These are phyloP conservation scores for Lutraria rhynchaena DNA, from an alignment of 1,140 invertebrate species.

Conservation along the genomic window DNA sequence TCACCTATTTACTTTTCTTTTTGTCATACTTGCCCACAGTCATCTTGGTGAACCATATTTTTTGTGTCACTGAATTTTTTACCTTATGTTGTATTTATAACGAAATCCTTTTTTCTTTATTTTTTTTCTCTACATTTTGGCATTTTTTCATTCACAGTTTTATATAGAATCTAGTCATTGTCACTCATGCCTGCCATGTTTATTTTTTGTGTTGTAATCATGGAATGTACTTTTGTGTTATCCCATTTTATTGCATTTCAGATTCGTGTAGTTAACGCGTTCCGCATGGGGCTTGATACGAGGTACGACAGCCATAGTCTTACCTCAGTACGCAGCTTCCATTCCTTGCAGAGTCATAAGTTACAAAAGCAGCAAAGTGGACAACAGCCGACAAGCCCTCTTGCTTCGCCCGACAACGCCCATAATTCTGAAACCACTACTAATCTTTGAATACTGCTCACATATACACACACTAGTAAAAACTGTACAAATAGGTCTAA, in stretches of 20 bases:
- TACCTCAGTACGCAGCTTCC: slow-evolving; percentile 80
- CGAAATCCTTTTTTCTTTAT: slow-evolving; percentile 42
- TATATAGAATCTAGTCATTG: slow-evolving; percentile 33
- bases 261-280: slow-evolving; percentile 99
- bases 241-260: slow-evolving; percentile 83
- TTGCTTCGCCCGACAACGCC: slow-evolving; percentile 32
- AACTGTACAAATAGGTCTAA: no score
- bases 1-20: no score
- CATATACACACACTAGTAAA: no score
- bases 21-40: slow-evolving; percentile 26
- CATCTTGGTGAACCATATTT: slow-evolving; percentile 11
- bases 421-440: slow-evolving; percentile 34
- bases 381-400: slow-evolving; percentile 39
- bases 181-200: slow-evolving; percentile 47
- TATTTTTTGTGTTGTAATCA: slow-evolving; percentile 56
- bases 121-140: slow-evolving; percentile 22
- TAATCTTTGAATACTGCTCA: slow-evolving; percentile 37
- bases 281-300: slow-evolving; percentile 98
- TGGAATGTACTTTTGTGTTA: slow-evolving; percentile 56
- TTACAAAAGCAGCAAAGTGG: slow-evolving; percentile 34
- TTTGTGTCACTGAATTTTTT: slow-evolving; percentile 6
- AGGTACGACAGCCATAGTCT: slow-evolving; percentile 88
- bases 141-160: slow-evolving; percentile 1
- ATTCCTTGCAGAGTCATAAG: slow-evolving; percentile 74
- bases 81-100: slow-evolving; percentile 20